These are phyloP conservation scores for Campodea augens DNA, from an alignment of 1,140 invertebrate species.

Conservation along the genomic window DNA sequence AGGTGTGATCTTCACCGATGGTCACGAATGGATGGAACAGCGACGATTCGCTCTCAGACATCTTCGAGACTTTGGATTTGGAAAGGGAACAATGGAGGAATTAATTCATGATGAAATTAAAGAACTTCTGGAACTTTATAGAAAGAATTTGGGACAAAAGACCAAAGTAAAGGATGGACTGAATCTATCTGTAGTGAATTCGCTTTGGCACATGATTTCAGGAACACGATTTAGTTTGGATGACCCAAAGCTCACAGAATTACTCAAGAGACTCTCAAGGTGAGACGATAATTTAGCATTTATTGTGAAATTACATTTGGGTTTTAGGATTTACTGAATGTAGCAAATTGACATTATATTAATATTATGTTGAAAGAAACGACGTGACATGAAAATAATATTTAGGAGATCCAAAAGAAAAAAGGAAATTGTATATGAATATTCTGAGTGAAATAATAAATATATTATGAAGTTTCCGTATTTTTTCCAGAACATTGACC, in stretches of 20 bases:
- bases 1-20: slow-evolving; percentile 46
- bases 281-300: too few relatives aligned
- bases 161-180: slow-evolving; percentile 8
- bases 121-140: slow-evolving; percentile 26
- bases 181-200: slow-evolving; percentile 38
- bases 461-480: too few relatives aligned
- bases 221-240: slow-evolving; percentile 27
- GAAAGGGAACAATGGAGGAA: slow-evolving; percentile 33
- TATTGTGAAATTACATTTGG: too few relatives aligned
- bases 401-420: too few relatives aligned
- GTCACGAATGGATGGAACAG: slow-evolving; percentile 34
- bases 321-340: too few relatives aligned
- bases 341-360: too few relatives aligned
- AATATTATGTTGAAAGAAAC: too few relatives aligned
- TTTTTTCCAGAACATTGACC: too few relatives aligned
- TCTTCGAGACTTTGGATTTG: slow-evolving; percentile 38
- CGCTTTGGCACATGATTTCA: slow-evolving; percentile 48
- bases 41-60: slow-evolving; percentile 36
- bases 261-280: slow-evolving; percentile 1
- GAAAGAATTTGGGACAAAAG: slow-evolving; percentile 3
- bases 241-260: slow-evolving; percentile 14
- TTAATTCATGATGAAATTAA: slow-evolving; percentile 35
- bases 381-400: too few relatives aligned
- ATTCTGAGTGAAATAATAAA: too few relatives aligned
- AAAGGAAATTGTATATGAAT: too few relatives aligned